phyloP scores from a whole-genome alignment of 1,140 invertebrate species.

The Papilio dardanus region DNA sequence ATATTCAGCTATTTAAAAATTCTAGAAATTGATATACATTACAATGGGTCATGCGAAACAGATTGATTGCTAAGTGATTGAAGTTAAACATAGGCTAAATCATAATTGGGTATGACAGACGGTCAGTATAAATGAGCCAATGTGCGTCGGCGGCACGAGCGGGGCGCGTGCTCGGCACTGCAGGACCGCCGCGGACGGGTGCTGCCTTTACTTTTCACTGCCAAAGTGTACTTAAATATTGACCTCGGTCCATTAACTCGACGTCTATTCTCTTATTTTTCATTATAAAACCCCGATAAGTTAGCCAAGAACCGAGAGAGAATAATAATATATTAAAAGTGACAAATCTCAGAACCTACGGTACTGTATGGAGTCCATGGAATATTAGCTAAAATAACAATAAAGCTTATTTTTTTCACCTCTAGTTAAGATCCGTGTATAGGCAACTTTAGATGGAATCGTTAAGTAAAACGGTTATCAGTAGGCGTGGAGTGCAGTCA shows the following conservation, averaged over 20 bases:
- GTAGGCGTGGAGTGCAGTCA: conserved; percentile 44
- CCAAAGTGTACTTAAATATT: no score
- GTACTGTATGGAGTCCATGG: background rate
- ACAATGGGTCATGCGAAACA: conserved; percentile 50
- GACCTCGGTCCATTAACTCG: no score
- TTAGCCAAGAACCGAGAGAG: no score
- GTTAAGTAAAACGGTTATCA: conserved; percentile 27
- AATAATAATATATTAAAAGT: background rate
- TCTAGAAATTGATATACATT: conserved; percentile 11
- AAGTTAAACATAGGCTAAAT: conserved; percentile 74
- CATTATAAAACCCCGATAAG: no score
- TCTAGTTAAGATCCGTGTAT: background rate
- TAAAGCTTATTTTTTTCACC: background rate
- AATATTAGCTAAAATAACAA: background rate
- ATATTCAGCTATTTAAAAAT: background rate
- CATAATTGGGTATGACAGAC: conserved; percentile 67
- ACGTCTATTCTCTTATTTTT: no score
- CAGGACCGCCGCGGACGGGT: background rate
- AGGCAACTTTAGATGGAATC: background rate
- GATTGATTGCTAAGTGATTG: conserved; percentile 62
- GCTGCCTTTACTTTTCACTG: background rate
- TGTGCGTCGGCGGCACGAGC: conserved; percentile 50
- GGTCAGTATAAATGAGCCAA: conserved; percentile 60
- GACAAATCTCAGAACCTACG: no score
- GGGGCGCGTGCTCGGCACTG: conserved; percentile 54